Base-by-base conservation (phyloP, 1,140 invertebrate species). In the Musca domestica region DNA sequence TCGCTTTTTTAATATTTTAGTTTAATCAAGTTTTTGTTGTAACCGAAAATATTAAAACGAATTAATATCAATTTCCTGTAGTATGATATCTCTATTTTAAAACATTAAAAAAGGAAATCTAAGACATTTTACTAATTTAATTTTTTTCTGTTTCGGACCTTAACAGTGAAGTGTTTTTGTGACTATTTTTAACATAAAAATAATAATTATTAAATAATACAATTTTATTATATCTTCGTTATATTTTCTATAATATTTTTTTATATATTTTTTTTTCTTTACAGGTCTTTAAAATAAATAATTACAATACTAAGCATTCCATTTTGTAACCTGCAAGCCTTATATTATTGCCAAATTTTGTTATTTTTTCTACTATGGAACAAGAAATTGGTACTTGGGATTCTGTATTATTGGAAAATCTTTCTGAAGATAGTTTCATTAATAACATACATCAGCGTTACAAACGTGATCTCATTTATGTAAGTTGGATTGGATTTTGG, bases 381-480 rank as follows among this genome's bases (percentile, higher is more conserved):
- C 75, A 80, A 72, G 79, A 81, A 74, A 78, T 90, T 72, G 91
- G 91, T 74, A 88, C 88, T 77, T 89, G 89, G 84, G 92, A 93
- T 85, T 88, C 89, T 71, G 88, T 90, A 71, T 84, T 91, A 74
- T 83, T 92, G 74, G 89, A 91, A 76, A 89, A 90, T 71, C 85
- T 92, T 72, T 88, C 87, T 67, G 90, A 92, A 81, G 90, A 92
- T 78, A 86, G 86, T 63, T 91, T 92, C 80, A 86, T 92, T 71
- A 85, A 87, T 76, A 92, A 92, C 80, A 83, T 93, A 67, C 88
- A 91, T 69, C 87, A 88, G 74, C 85, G 91, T 70, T 92, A 91
- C 80, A 90, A 91, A 82, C 83, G 89, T 70, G 90, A 92, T 82
- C 86, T 91, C 73, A 92, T 93, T 74, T 92, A 92, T 82, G 90